Conservation (phyloP, 2,888 invertebrate genomes). For the Carabus problematicus region DNA sequence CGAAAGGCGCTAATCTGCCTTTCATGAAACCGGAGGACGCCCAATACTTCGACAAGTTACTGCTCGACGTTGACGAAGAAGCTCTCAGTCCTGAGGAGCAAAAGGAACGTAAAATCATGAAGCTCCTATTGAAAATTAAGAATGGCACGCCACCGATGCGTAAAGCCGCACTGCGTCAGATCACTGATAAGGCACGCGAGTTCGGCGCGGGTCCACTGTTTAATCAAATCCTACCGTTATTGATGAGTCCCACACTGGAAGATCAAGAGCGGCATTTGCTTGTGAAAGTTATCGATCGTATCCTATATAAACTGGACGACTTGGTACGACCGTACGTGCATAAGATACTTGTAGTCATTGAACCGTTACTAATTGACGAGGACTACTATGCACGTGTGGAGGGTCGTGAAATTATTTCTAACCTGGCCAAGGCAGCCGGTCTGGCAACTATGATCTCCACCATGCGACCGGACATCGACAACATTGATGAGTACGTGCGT, state of each 20-base stretch:
- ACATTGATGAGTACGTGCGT: slow-evolving; percentile 98
- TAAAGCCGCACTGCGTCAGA: slow-evolving; percentile 95
- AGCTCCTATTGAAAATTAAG: slow-evolving; percentile 95
- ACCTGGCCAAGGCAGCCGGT: slow-evolving; percentile 98
- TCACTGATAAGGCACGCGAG: slow-evolving; percentile 98
- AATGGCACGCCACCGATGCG: slow-evolving; percentile 99
- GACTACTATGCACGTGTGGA: slow-evolving; percentile 99
- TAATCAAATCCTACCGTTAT: slow-evolving; percentile 96
- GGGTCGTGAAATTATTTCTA: slow-evolving; percentile 98
- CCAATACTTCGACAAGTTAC: slow-evolving; percentile 98
- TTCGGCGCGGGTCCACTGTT: slow-evolving; percentile 99
- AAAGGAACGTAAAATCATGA: slow-evolving; percentile 99
- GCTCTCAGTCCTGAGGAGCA: slow-evolving; percentile 93
- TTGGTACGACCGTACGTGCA: slow-evolving; percentile 98
- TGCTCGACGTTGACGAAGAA: slow-evolving; percentile 98
- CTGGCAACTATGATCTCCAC: slow-evolving; percentile 99
- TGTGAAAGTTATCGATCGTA: slow-evolving; percentile 98
- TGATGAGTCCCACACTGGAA: slow-evolving; percentile 99
- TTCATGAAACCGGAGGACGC: slow-evolving; percentile 99
- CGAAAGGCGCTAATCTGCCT: slow-evolving; percentile 93
- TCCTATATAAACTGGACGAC: slow-evolving; percentile 97
- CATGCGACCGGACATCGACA: slow-evolving; percentile 99
- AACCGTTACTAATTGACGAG: slow-evolving; percentile 97
- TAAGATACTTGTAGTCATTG: slow-evolving; percentile 99
- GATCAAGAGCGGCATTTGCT: slow-evolving; percentile 99